Conservation (phyloP, 2,797 vertebrate species). For the Typhlichthys eigenmanni region DNA sequence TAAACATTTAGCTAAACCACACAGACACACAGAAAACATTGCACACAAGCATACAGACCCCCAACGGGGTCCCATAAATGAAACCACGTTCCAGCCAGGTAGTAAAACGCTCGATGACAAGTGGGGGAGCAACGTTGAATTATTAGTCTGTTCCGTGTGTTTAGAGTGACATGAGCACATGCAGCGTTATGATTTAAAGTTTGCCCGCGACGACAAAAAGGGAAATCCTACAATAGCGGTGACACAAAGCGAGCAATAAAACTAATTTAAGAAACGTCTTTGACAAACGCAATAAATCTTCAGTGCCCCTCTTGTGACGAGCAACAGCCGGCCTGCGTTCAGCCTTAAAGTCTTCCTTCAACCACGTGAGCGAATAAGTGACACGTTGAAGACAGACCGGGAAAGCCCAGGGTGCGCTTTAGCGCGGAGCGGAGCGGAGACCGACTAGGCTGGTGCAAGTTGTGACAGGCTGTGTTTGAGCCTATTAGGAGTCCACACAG, state of each 20-base stretch:
- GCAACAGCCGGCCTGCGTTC: not conserved
- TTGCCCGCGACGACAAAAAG: not conserved
- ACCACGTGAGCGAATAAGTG: not conserved
- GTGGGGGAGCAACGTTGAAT: conserved; percentile 44
- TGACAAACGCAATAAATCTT: not conserved
- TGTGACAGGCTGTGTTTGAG: conserved; percentile 59
- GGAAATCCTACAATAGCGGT: conserved; percentile 4
- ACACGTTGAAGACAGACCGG: not conserved
- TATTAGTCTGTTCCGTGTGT: conserved; percentile 31
- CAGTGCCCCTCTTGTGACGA: not conserved
- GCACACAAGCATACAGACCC: not conserved
- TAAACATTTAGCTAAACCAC: not conserved
- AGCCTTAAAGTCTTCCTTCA: not conserved
- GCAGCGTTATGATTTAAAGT: conserved; percentile 30
- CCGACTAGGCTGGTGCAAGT: conserved; percentile 38
- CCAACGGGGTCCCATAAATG: conserved; percentile 20
- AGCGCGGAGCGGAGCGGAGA: conserved; percentile 22
- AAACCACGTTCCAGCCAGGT: conserved; percentile 17
- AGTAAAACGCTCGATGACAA: conserved; percentile 56
- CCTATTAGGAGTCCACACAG: conserved; percentile 49
- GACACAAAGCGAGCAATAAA: conserved; percentile 5
- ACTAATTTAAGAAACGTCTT: not conserved
- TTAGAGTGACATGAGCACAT: conserved; percentile 12
- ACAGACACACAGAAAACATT: not conserved
- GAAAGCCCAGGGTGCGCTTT: not conserved